Evolutionary conservation across 2,113 vertebrate genomes (phyloP).

Genomic region (Crypturellus undulatus): DNA sequence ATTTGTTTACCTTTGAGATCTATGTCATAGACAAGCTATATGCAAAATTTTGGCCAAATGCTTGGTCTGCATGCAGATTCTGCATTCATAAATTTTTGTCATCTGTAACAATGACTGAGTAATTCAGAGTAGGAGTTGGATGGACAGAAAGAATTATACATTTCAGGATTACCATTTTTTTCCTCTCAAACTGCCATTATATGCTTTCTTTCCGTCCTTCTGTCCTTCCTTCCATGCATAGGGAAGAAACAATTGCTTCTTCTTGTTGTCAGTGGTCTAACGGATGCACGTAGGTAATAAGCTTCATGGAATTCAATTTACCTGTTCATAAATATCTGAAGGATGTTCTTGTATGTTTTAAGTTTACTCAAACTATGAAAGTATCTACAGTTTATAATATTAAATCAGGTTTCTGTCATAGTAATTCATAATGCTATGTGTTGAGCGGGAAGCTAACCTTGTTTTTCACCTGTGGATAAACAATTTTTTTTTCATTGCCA

Average conservation of each 20-base stretch:
- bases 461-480: background rate
- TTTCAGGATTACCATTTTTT: background rate
- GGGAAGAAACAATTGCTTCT: background rate
- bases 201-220: background rate
- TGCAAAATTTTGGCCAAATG: background rate
- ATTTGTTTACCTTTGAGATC: background rate
- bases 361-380: background rate
- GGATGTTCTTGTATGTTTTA: background rate
- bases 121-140: background rate
- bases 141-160: background rate
- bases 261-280: background rate
- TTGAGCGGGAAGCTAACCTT: background rate
- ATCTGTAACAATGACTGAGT: background rate
- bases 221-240: background rate
- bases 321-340: background rate
- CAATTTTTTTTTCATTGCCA: background rate
- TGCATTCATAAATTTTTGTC: background rate
- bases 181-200: background rate
- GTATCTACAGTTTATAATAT: background rate
- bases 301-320: background rate
- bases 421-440: background rate
- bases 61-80: background rate
- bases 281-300: background rate
- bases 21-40: background rate
- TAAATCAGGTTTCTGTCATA: background rate